phyloP scores from a whole-genome alignment of 2,797 vertebrate genomes.

The Poecilia gillii region DNA sequence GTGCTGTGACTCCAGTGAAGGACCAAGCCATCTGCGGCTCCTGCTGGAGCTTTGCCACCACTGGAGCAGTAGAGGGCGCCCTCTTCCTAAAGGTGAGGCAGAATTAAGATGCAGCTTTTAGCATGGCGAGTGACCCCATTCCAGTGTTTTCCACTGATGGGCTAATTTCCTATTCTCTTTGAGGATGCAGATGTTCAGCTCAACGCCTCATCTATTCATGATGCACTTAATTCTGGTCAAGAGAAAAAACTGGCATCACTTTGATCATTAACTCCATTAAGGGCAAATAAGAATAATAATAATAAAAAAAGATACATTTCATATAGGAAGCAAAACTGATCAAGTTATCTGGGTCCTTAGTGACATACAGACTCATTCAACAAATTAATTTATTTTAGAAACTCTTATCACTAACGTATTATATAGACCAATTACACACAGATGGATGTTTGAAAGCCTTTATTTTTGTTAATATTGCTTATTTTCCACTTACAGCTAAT shows the following conservation, averaged over 20 bases:
- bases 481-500: neutral
- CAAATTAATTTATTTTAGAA: neutral
- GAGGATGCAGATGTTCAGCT: conserved; percentile 29
- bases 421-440: no score
- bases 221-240: neutral
- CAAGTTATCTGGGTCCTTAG: neutral
- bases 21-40: conserved; percentile 86
- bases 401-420: neutral
- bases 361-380: neutral
- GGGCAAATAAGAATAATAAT: neutral
- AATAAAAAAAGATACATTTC: neutral
- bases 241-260: neutral
- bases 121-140: neutral
- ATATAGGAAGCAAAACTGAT: neutral
- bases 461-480: neutral
- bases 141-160: neutral
- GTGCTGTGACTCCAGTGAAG: conserved; percentile 83
- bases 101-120: neutral
- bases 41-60: conserved; percentile 85
- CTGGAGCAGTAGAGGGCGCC: conserved; percentile 84
- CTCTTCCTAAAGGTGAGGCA: conserved; percentile 84
- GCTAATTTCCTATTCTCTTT: conserved; percentile 23
- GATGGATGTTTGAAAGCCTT: neutral
- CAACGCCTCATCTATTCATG: conserved; percentile 2
- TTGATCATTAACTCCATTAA: neutral